These are phyloP conservation scores for Scomber scombrus DNA, from an alignment of 2,113 vertebrate genomes.

Conservation along the genomic window DNA sequence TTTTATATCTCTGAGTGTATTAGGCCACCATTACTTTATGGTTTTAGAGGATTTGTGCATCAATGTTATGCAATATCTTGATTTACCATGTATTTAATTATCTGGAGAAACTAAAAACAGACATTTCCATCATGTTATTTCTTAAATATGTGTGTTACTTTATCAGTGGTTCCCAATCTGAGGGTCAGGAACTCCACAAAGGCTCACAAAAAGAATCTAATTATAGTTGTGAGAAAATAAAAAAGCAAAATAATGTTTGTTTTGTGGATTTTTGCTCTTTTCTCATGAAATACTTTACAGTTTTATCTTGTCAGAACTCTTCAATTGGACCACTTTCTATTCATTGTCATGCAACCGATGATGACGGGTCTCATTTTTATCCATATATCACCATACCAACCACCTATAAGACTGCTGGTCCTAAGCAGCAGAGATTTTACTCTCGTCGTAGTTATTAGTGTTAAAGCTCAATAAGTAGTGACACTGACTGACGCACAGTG, in stretches of 20 bases:
- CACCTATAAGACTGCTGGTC: background rate
- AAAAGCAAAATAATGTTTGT: background rate
- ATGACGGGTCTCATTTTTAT: background rate
- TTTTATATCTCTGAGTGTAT: too few relatives aligned
- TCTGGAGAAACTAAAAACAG: background rate
- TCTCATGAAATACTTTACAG: background rate
- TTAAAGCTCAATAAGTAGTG: conserved; percentile 1
- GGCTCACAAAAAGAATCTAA: too few relatives aligned
- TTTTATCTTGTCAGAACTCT: background rate
- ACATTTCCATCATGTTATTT: background rate
- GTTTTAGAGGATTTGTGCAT: too few relatives aligned
- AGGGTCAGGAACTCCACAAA: too few relatives aligned
- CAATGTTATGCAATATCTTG: too few relatives aligned
- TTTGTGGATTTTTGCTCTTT: background rate
- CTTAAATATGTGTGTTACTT: too few relatives aligned
- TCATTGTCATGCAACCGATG: too few relatives aligned
- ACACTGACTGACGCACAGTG: conserved; percentile 8
- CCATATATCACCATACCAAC: too few relatives aligned
- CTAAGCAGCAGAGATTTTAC: background rate
- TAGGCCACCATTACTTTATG: too few relatives aligned
- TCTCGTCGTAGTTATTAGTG: background rate
- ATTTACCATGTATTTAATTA: background rate
- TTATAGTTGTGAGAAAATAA: too few relatives aligned
- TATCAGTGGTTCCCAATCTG: too few relatives aligned
- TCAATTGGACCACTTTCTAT: too few relatives aligned